phyloP scores from a whole-genome alignment of 30 jellyfish, hydroid and myxozoan species.

The Aurelia sp. region DNA sequence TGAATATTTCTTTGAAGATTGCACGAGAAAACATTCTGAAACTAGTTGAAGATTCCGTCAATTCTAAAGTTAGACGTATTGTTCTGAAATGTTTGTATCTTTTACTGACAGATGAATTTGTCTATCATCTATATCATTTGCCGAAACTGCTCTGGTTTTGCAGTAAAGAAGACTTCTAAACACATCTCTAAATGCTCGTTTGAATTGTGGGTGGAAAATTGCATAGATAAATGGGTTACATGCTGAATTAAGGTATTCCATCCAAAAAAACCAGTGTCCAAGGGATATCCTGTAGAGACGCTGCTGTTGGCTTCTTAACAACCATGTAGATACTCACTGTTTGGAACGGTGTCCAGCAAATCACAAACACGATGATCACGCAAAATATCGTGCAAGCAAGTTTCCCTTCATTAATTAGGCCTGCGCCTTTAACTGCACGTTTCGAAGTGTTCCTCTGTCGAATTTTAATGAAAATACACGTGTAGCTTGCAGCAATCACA shows the following conservation, averaged over 20 bases:
- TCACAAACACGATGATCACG: not conserved
- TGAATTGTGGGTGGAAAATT: slow-evolving; percentile 17
- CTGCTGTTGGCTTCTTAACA: not conserved
- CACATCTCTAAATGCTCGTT: not conserved
- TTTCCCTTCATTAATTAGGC: not conserved
- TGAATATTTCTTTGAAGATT: no score
- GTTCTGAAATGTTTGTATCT: no score
- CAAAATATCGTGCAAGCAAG: not conserved
- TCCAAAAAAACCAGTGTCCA: not conserved
- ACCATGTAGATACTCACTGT: not conserved
- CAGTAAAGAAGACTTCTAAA: not conserved
- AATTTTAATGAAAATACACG: not conserved
- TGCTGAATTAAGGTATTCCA: slow-evolving; percentile 33
- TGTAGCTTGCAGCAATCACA: not conserved
- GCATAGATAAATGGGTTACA: slow-evolving; percentile 37
- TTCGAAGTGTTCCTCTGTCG: not conserved
- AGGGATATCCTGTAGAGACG: not conserved
- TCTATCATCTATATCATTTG: no score
- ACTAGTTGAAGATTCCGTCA: no score
- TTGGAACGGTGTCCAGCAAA: not conserved
- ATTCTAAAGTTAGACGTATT: no score
- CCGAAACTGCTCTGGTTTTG: no score
- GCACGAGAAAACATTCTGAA: no score
- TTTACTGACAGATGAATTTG: no score
- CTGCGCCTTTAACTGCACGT: not conserved